Conservation (phyloP, 35 echinoderm and acorn worm genomes). For the Patiria miniata region DNA sequence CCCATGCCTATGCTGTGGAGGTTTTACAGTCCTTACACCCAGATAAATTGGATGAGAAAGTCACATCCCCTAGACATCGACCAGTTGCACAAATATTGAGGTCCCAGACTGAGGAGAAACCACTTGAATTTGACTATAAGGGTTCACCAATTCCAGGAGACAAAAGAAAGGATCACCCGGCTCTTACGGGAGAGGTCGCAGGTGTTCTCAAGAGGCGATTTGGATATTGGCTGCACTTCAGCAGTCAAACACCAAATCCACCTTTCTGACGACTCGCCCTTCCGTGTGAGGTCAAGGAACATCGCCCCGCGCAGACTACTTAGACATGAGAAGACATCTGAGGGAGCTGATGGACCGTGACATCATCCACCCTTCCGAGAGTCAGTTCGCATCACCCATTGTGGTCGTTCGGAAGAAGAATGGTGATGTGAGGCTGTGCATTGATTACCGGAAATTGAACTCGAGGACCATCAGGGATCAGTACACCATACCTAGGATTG, state of each 20-base stretch:
- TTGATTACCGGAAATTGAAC: slow-evolving; percentile 62
- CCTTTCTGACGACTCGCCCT: slow-evolving; percentile 52
- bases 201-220: slow-evolving; percentile 61
- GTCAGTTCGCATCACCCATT: slow-evolving; percentile 58
- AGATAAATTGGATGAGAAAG: background rate
- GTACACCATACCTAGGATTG: slow-evolving; percentile 68
- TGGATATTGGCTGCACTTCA: too few species aligned
- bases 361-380: slow-evolving; percentile 66
- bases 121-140: background rate
- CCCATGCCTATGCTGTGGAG: background rate
- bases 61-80: background rate
- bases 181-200: background rate
- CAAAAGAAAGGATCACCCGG: background rate
- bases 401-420: too few species aligned
- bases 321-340: slow-evolving; percentile 27
- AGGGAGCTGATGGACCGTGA: slow-evolving; percentile 52
- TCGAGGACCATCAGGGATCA: slow-evolving; percentile 62
- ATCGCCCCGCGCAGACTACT: slow-evolving; percentile 62
- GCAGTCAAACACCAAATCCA: too few species aligned
- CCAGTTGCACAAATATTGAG: background rate
- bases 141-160: slow-evolving; percentile 26
- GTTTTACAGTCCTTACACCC: background rate
- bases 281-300: slow-evolving; percentile 35
- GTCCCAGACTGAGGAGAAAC: background rate
- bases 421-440: slow-evolving; percentile 51